phyloP scores from a whole-genome alignment of 2,888 invertebrate species.

The Chaitophorus viminalis region DNA sequence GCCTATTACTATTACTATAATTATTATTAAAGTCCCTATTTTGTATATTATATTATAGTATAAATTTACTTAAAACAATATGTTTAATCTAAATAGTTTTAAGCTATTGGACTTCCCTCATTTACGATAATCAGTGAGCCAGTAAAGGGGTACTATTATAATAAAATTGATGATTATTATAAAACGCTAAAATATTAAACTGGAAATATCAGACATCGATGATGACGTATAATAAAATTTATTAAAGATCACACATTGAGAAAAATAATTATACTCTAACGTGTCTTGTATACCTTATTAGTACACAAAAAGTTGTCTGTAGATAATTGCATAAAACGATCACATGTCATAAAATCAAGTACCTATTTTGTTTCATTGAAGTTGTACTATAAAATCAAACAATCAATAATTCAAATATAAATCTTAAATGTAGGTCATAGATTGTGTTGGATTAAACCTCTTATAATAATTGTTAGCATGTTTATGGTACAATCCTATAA shows the following conservation, averaged over 20 bases:
- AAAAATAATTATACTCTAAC: background rate
- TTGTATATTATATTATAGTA: too few relatives aligned
- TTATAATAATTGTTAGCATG: background rate
- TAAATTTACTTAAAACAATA: too few relatives aligned
- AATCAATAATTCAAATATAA: conserved; percentile 29
- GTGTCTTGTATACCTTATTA: conserved; percentile 27
- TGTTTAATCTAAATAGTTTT: background rate
- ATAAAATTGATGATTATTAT: too few relatives aligned
- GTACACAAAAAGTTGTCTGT: conserved; percentile 40
- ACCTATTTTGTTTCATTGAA: conserved; percentile 32
- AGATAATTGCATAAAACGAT: conserved; percentile 1
- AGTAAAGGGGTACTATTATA: too few relatives aligned
- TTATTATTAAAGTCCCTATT: too few relatives aligned
- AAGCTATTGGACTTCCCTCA: too few relatives aligned
- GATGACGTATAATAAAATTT: background rate
- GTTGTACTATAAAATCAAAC: background rate
- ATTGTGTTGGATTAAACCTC: conserved; percentile 1
- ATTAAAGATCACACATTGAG: background rate
- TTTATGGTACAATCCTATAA: background rate
- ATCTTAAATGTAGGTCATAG: conserved; percentile 38
- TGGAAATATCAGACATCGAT: too few relatives aligned
- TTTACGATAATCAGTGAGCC: too few relatives aligned
- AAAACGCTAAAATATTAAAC: too few relatives aligned
- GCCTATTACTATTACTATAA: too few relatives aligned
- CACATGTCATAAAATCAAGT: conserved; percentile 24